Conservation (phyloP, 2,888 invertebrate genomes). For the Dasypogon diadema region DNA sequence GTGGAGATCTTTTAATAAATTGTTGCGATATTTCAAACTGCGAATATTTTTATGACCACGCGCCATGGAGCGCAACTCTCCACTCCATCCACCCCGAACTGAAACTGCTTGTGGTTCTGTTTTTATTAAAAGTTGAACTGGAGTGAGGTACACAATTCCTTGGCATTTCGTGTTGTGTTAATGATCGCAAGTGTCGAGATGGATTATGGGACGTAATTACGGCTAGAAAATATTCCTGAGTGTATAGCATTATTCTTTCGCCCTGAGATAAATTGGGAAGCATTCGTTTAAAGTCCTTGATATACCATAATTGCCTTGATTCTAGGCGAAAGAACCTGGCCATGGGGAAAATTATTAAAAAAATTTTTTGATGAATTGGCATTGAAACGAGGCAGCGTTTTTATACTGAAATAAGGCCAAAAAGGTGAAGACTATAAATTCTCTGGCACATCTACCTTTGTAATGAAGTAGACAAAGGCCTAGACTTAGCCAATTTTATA, state of each 20-base stretch:
- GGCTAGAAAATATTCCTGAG: neutral
- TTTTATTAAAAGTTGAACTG: neutral
- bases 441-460: too few relatives aligned
- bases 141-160: neutral
- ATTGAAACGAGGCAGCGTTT: too few relatives aligned
- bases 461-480: too few relatives aligned
- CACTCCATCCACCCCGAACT: neutral
- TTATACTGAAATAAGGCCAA: too few relatives aligned
- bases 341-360: too few relatives aligned
- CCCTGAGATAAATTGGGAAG: neutral
- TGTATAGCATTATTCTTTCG: neutral
- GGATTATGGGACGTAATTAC: neutral
- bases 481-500: too few relatives aligned
- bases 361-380: too few relatives aligned
- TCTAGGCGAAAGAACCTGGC: neutral
- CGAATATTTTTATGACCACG: constrained; percentile 12
- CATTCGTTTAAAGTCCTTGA: neutral
- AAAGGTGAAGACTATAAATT: too few relatives aligned
- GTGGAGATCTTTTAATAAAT: constrained; percentile 19
- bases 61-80: neutral
- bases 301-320: constrained; percentile 1
- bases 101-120: neutral
- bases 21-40: neutral
- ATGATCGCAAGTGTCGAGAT: neutral
- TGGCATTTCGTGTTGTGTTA: neutral